These are phyloP conservation scores for Tringa solitaria DNA, from an alignment of 2,113 vertebrate genomes.

Conservation along the genomic window DNA sequence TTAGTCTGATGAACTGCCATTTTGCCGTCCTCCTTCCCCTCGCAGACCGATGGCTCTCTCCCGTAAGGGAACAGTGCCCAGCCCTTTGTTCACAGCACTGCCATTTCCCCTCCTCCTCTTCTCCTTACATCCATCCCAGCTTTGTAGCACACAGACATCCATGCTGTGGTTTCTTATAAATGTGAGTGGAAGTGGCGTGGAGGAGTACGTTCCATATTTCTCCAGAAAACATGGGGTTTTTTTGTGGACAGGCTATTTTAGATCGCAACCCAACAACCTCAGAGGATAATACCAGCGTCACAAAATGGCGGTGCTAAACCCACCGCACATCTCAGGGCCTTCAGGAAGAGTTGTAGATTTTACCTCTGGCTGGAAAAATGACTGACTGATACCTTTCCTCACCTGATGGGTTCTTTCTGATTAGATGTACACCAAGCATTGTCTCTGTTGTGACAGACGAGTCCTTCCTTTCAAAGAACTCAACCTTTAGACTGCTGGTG, in stretches of 20 bases:
- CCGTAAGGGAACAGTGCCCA: background rate
- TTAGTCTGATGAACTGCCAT: background rate
- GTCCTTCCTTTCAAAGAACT: too few species aligned
- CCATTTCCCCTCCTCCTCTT: background rate
- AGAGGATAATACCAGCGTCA: background rate
- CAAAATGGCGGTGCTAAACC: background rate
- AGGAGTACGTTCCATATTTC: background rate
- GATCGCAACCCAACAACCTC: background rate
- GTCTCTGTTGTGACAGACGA: background rate
- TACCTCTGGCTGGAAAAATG: background rate
- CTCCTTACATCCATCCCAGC: background rate
- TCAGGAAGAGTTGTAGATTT: background rate
- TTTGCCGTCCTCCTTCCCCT: background rate
- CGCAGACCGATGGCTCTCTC: background rate
- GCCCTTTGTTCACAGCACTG: background rate
- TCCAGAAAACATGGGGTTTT: background rate
- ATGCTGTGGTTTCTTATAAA: too few species aligned
- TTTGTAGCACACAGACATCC: background rate
- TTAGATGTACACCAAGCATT: background rate
- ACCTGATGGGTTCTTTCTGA: background rate
- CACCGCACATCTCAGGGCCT: background rate
- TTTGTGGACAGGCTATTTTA: background rate
- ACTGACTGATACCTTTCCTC: background rate
- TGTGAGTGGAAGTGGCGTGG: fast-evolving
- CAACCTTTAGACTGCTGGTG: background rate